These are phyloP conservation scores for Cryptoleucopteryx plumbea DNA, from an alignment of 2,113 vertebrate species.

Conservation along the genomic window DNA sequence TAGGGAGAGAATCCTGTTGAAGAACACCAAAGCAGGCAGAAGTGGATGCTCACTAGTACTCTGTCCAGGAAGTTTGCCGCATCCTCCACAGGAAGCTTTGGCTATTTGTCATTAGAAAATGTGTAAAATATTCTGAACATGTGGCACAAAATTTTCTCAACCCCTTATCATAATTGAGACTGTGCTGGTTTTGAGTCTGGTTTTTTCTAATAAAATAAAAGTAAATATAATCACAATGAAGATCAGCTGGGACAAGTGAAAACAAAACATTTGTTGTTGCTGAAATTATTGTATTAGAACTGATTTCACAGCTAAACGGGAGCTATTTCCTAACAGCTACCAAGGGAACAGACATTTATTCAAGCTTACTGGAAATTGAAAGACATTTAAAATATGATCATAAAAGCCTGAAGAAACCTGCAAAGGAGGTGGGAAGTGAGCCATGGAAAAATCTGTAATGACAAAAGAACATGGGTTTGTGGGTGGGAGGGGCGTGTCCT, in stretches of 20 bases:
- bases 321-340: conserved; percentile 25
- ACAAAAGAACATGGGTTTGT: neutral
- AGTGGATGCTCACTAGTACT: neutral
- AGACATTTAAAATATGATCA: neutral
- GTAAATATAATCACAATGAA: neutral
- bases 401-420: conserved; percentile 9
- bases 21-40: neutral
- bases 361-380: conserved; percentile 24
- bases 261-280: neutral
- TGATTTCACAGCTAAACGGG: conserved; percentile 5
- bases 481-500: neutral
- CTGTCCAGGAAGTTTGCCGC: neutral
- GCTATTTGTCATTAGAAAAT: neutral
- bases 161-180: neutral
- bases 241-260: neutral
- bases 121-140: neutral
- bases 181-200: neutral
- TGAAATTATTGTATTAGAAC: neutral
- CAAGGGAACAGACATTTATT: conserved; percentile 40
- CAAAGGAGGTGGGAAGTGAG: neutral
- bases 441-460: neutral
- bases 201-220: neutral
- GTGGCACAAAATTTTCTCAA: neutral
- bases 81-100: neutral
- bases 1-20: neutral